These are phyloP conservation scores for Tetragonula carbonaria DNA, from an alignment of 2,888 invertebrate genomes.

Conservation along the genomic window DNA sequence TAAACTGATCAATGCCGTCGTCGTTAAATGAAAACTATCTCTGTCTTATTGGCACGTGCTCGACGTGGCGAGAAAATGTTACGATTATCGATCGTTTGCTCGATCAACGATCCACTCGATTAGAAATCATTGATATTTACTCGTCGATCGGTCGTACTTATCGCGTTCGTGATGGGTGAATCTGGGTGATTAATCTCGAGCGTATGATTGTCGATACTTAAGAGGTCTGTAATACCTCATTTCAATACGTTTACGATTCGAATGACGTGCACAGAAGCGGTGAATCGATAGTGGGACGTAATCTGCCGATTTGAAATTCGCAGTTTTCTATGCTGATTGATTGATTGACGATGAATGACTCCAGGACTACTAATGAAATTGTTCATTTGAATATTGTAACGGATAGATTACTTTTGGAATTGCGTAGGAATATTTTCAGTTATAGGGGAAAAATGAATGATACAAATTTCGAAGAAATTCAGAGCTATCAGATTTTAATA, in stretches of 20 bases:
- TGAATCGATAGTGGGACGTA: background rate
- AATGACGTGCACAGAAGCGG: background rate
- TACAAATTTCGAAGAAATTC: too few species aligned
- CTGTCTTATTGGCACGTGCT: constrained; percentile 8
- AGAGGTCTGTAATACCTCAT: background rate
- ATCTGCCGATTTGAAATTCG: background rate
- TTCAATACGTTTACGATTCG: constrained; percentile 1
- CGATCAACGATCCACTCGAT: constrained; percentile 38
- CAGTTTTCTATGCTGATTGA: background rate
- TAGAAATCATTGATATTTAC: constrained; percentile 34
- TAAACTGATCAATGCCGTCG: constrained; percentile 22
- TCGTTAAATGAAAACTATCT: constrained; percentile 29
- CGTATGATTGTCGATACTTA: background rate
- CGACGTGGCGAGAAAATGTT: constrained; percentile 31
- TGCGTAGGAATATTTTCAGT: too few species aligned
- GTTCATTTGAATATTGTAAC: background rate
- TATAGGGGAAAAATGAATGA: too few species aligned
- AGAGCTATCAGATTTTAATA: too few species aligned
- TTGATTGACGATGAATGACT: background rate
- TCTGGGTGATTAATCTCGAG: constrained; percentile 10
- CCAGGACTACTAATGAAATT: background rate
- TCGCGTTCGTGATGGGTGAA: constrained; percentile 3
- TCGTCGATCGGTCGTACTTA: background rate
- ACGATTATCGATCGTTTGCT: constrained; percentile 38
- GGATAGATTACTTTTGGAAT: background rate